These are phyloP conservation scores for Dicrurus megarhynchus DNA, from an alignment of 2,113 vertebrate genomes.

Conservation along the genomic window DNA sequence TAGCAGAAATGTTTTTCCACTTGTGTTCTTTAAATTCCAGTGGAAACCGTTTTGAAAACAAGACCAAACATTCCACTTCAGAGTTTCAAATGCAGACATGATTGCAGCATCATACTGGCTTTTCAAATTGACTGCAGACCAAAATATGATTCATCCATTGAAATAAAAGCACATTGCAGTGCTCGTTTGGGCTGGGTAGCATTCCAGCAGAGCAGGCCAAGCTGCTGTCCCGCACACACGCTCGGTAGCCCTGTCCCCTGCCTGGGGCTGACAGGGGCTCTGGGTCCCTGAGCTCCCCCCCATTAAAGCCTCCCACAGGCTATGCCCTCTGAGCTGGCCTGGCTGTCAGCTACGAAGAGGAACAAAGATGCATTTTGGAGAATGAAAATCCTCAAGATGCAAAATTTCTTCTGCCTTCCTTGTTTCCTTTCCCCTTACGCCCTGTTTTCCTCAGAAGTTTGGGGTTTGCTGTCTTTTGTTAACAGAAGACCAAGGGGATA, in stretches of 20 bases:
- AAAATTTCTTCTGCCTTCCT: not conserved
- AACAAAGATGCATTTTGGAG: not conserved
- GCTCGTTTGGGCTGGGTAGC: not conserved
- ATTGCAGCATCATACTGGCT: constrained; percentile 6
- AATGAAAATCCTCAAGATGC: not conserved
- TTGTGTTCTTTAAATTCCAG: constrained; percentile 39
- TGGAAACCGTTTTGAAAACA: constrained; percentile 21
- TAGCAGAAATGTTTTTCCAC: constrained; percentile 2
- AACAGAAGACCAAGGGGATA: not conserved
- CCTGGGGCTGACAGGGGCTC: not conserved
- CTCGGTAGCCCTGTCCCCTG: not conserved
- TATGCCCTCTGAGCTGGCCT: not conserved
- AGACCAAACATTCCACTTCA: not conserved
- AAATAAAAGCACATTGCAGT: not conserved
- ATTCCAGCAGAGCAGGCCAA: not conserved
- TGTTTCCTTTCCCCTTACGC: not conserved
- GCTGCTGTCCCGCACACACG: rapidly evolving
- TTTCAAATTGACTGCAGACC: constrained; percentile 5
- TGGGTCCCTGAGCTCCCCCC: not conserved
- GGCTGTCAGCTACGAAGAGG: not conserved
- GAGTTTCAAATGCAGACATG: not conserved
- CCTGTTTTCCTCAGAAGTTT: not conserved
- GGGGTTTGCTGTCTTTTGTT: not conserved
- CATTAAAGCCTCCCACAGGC: not conserved
- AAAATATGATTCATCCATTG: constrained; percentile 7